Evolutionary conservation across 2,888 invertebrate species (phyloP).

Genomic region (Synergus itoensis): DNA sequence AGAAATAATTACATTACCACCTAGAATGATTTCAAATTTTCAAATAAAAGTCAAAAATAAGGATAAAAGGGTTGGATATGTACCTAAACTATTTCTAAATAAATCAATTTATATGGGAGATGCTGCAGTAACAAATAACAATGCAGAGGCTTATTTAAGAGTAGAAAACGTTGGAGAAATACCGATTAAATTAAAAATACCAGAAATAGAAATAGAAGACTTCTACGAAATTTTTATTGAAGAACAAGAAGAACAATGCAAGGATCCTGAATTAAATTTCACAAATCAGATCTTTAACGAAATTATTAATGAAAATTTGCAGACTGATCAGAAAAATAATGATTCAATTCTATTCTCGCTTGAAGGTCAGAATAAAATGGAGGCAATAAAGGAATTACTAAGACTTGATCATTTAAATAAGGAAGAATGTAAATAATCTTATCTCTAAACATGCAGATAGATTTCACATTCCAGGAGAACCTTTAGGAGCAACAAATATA

Average conservation of each 20-base stretch:
- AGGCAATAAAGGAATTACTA: conserved; percentile 17
- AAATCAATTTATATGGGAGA: conserved; percentile 7
- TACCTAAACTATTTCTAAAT: neutral
- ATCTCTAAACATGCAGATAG: conserved; percentile 1
- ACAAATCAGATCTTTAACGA: too few relatives aligned
- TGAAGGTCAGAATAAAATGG: neutral
- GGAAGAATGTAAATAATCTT: conserved; percentile 9
- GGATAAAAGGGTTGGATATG: neutral
- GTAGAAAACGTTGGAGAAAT: too few relatives aligned
- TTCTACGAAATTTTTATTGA: conserved; percentile 4
- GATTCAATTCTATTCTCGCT: too few relatives aligned
- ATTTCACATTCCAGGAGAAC: conserved; percentile 39
- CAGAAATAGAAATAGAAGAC: neutral
- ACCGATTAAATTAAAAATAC: too few relatives aligned
- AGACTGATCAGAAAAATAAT: too few relatives aligned
- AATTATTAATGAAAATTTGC: neutral
- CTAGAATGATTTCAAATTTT: neutral
- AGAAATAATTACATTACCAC: neutral
- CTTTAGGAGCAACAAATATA: conserved; percentile 5
- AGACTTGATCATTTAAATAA: conserved; percentile 23
- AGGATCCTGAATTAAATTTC: too few relatives aligned
- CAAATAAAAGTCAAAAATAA: neutral
- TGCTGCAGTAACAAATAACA: conserved; percentile 12
- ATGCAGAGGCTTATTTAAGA: neutral
- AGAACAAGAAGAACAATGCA: too few relatives aligned